Evolutionary conservation across 2,113 vertebrate genomes (phyloP).

Genomic region (Saguinus imperator): DNA sequence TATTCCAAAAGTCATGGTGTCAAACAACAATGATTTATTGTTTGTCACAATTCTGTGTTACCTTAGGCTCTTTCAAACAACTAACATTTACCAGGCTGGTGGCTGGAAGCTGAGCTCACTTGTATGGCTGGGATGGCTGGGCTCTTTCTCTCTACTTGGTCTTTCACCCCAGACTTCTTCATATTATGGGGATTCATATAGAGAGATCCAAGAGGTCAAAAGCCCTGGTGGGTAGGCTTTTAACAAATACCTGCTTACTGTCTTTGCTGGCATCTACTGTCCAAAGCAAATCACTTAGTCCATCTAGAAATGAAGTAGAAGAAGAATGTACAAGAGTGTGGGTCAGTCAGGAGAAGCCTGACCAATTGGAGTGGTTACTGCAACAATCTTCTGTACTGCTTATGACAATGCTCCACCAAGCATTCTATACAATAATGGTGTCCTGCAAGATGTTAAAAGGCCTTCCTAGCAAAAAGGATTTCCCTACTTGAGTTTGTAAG

Average conservation of each 20-base stretch:
- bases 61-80: accelerated
- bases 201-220: neutral
- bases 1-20: neutral
- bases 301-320: neutral
- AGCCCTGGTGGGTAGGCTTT: neutral
- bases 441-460: neutral
- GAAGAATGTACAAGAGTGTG: neutral
- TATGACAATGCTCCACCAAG: accelerated
- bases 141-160: neutral
- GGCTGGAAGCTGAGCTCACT: neutral
- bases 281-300: neutral
- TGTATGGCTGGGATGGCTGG: neutral
- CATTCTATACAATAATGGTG: accelerated
- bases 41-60: neutral
- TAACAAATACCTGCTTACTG: neutral
- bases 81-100: accelerated
- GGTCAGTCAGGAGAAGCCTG: neutral
- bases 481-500: neutral
- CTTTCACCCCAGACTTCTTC: neutral
- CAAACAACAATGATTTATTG: neutral
- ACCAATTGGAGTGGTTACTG: neutral
- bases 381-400: too few relatives aligned
- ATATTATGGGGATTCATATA: neutral
- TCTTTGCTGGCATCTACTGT: neutral
- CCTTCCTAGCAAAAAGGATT: neutral